Evolutionary conservation across 1,140 invertebrate species (phyloP).

Genomic region (Drosophila fuyamai): DNA sequence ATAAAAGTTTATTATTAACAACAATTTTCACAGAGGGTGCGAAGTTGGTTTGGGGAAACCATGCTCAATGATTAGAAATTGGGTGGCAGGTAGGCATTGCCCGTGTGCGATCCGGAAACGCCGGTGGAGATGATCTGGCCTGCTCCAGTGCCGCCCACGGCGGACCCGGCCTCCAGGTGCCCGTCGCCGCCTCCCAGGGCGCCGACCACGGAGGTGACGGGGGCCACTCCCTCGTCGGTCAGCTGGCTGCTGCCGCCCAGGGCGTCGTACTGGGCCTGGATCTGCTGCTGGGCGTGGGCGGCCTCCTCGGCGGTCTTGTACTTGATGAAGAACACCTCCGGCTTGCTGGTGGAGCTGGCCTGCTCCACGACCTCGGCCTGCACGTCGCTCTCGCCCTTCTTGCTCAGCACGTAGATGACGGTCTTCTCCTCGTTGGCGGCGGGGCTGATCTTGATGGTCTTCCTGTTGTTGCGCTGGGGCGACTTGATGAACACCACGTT

Average conservation of each 20-base stretch:
- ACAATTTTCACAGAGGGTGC: constrained; percentile 22
- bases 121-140: constrained; percentile 39
- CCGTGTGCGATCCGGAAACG: constrained; percentile 36
- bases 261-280: constrained; percentile 83
- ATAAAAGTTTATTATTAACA: constrained; percentile 73
- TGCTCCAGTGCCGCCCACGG: constrained; percentile 28
- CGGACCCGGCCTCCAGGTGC: constrained; percentile 26
- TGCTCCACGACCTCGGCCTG: constrained; percentile 76
- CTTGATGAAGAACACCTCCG: constrained; percentile 91
- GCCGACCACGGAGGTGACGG: constrained; percentile 81
- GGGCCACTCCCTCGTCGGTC: constrained; percentile 80
- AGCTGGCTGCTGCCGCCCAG: constrained; percentile 79
- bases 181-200: constrained; percentile 64
- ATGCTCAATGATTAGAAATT: constrained; percentile 73
- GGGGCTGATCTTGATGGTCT: constrained; percentile 87
- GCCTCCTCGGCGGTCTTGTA: constrained; percentile 89
- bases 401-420: constrained; percentile 93
- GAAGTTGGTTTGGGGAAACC: constrained; percentile 5
- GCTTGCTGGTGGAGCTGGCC: constrained; percentile 88
- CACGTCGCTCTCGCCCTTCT: constrained; percentile 86
- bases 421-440: constrained; percentile 92
- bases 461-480: constrained; percentile 89
- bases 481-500: constrained; percentile 95
- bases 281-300: constrained; percentile 80
- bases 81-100: constrained; percentile 81